These are phyloP conservation scores for Serranochromis macrocephalus DNA, from an alignment of 2,113 vertebrate species.

Conservation along the genomic window DNA sequence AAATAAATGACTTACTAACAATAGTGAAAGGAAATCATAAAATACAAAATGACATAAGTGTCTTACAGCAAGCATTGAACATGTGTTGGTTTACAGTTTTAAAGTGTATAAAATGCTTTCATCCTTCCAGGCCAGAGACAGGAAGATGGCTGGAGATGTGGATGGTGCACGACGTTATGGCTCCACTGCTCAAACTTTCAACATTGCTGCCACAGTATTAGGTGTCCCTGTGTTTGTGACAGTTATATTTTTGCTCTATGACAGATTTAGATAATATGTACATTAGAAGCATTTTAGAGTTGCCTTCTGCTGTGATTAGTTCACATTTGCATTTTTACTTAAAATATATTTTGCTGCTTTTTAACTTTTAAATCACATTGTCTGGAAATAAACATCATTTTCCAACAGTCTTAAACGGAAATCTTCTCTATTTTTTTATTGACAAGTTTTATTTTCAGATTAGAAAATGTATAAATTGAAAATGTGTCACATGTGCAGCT, in stretches of 20 bases:
- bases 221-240: fast-evolving
- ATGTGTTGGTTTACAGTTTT: background rate
- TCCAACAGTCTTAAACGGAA: background rate
- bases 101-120: background rate
- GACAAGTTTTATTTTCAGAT: background rate
- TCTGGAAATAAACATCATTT: background rate
- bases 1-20: background rate
- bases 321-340: background rate
- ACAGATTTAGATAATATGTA: background rate
- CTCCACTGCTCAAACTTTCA: background rate
- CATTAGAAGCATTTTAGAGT: background rate
- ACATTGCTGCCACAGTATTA: background rate
- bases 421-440: background rate
- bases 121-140: conserved; percentile 47
- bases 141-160: conserved; percentile 43
- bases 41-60: background rate
- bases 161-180: background rate
- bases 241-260: background rate
- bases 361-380: background rate
- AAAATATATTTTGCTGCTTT: background rate
- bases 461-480: background rate
- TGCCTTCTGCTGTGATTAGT: background rate
- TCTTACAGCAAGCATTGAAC: background rate
- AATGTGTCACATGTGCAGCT: background rate
- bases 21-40: background rate